A percentile compares a stretch with the other conserved stretches of the same genome.
Evolutionary conservation across 1,140 invertebrate genomes (phyloP).

Genomic region (Zaprionus camerounensis): DNA sequence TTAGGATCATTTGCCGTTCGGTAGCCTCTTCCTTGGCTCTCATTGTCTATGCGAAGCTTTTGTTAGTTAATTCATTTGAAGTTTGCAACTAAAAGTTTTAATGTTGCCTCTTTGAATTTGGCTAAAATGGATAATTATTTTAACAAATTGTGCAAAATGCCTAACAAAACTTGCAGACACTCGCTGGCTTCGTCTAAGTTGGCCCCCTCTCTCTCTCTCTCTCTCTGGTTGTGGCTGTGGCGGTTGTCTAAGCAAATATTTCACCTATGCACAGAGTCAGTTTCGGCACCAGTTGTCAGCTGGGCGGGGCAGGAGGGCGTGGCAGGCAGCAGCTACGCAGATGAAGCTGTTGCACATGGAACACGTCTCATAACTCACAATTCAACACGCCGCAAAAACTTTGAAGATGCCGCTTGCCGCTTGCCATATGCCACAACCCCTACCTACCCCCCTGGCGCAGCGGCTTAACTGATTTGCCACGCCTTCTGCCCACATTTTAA

Average conservation of each 20-base stretch:
- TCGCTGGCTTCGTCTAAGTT: conserved; percentile 16
- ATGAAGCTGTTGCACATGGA: conserved; percentile 21
- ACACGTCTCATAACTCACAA: conserved; percentile 60
- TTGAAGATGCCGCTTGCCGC: conserved; percentile 32
- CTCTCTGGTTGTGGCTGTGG: conserved; percentile 7
- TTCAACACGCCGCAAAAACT: conserved; percentile 44
- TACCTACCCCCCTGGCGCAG: not conserved
- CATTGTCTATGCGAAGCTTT: conserved; percentile 44
- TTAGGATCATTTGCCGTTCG: conserved; percentile 33
- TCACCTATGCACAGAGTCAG: conserved; percentile 13
- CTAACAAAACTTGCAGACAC: conserved; percentile 49
- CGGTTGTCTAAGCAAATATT: conserved; percentile 38
- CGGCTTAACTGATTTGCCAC: conserved; percentile 29
- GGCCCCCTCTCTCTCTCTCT: not conserved
- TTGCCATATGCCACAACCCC: not conserved
- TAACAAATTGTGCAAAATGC: conserved; percentile 73
- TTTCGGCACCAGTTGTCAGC: conserved; percentile 12
- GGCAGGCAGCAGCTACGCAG: not conserved
- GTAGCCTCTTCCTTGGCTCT: conserved; percentile 5
- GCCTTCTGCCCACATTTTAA: conserved; percentile 70
- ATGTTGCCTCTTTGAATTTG: conserved; percentile 73
- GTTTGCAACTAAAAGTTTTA: conserved; percentile 72
- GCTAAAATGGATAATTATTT: conserved; percentile 78
- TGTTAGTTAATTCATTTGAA: conserved; percentile 69
- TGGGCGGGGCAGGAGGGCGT: not conserved